Base-by-base conservation (phyloP, 2,113 vertebrate genomes). In the Scomber colias region DNA sequence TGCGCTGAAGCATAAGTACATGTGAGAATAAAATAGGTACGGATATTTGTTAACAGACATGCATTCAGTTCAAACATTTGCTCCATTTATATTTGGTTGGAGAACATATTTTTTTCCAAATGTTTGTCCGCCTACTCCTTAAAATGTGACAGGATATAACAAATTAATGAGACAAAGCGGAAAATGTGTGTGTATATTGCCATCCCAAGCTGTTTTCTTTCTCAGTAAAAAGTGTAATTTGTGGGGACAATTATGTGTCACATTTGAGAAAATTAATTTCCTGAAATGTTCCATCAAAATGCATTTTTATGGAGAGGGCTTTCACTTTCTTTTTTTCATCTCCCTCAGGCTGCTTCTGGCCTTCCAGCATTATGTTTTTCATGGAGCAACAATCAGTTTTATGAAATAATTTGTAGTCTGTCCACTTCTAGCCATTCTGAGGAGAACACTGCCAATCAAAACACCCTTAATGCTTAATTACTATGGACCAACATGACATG, bases 241-340 rank as follows among this genome's bases (percentile, higher is more conserved):
- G 65, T 68, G 44, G 61, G 73, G 66, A 84, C 88, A 86, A 88
- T 89, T 88, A 89, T 75, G 40, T 83, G 79, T 83, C 79, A 81
- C 60, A 86, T 83, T 82, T 79, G 30, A 77, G 75, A 67, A 80
- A 79, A 87, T 86, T 54, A 57, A 87, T 91, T 89, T 87, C 71
- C 75, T 60, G 73, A 83, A 89, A 81, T 71, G 70, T 74, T 82
- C 72, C 46, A 71, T 70, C 51, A 79, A 76, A 80, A 82, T 65
- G 30, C 5, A 40, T 79, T 83, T 63, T 83, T 30, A 63, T 75
- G 27, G 71, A 82, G 56, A 66, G 13, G 5, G 35, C 45, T 31
- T 72, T 77, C 19, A 54, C 61, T 69, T 62, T 56, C 30, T 56
- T 31, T 49, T 17, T 65, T 60, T 64, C 19, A 2, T 59, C 51